Percentiles rank a stretch among this genome's conserved stretches.
phyloP scores from a whole-genome alignment of 2,113 vertebrate genomes.

The Gasterosteus aculeatus region DNA sequence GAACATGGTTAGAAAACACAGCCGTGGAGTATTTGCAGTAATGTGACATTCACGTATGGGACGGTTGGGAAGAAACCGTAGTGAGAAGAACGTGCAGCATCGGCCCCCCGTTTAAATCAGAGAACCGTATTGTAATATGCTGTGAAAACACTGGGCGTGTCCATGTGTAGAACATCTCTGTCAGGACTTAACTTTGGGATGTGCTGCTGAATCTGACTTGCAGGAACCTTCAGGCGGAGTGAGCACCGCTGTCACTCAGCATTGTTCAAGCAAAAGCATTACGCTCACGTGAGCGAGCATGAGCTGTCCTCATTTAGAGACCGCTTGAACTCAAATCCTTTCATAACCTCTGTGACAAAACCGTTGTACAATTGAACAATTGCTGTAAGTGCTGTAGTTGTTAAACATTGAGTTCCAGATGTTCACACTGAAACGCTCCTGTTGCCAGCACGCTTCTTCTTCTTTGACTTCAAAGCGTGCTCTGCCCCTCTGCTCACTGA shows the following conservation, averaged over 20 bases:
- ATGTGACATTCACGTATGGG: background rate
- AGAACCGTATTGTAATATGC: background rate
- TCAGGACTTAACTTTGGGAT: conserved; percentile 49
- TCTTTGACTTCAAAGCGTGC: too few relatives aligned
- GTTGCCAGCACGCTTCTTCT: too few relatives aligned
- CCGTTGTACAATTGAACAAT: conserved; percentile 28
- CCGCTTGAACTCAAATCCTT: conserved; percentile 16
- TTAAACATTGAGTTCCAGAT: conserved; percentile 13
- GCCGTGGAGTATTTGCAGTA: background rate
- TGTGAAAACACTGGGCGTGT: conserved; percentile 10
- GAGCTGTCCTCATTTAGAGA: conserved; percentile 56
- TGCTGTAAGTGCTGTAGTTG: conserved; percentile 9
- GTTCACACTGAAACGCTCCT: background rate
- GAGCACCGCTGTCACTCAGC: conserved; percentile 58
- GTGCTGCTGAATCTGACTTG: conserved; percentile 48
- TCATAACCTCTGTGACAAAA: background rate
- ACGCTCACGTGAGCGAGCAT: conserved; percentile 37
- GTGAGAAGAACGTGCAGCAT: background rate
- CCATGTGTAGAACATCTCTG: conserved; percentile 17
- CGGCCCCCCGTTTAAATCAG: background rate
- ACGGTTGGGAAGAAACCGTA: background rate
- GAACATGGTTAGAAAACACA: background rate
- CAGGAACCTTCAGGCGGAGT: conserved; percentile 57
- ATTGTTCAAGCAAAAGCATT: conserved; percentile 27
- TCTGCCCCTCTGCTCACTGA: conserved; percentile 11